These are phyloP conservation scores for Anthoscopus minutus DNA, from an alignment of 2,113 vertebrate species.

Conservation along the genomic window DNA sequence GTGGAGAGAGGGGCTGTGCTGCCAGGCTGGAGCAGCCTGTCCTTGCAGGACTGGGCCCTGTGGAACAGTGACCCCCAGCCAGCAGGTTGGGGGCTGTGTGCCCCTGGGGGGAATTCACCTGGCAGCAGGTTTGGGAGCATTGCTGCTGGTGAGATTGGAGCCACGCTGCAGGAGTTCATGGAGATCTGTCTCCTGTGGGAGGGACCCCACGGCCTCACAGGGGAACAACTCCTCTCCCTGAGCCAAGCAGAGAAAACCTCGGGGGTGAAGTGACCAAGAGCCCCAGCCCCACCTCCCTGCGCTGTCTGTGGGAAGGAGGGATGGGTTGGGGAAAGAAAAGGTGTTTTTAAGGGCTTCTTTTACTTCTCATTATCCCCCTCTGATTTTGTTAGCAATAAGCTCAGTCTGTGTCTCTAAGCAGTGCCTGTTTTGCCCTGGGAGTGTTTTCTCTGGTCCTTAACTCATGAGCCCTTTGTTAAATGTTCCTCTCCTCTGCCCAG, in stretches of 20 bases:
- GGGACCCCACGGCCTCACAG: not conserved
- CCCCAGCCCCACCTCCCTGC: not conserved
- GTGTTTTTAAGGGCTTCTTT: not conserved
- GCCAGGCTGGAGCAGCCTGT: too few relatives aligned
- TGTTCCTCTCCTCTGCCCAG: not conserved
- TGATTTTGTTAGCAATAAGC: not conserved
- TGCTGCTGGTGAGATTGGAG: not conserved
- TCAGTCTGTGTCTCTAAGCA: not conserved
- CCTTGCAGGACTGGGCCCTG: too few relatives aligned
- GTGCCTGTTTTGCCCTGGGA: not conserved
- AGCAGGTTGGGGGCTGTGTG: not conserved
- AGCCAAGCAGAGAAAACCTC: not conserved
- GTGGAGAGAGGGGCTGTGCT: too few relatives aligned
- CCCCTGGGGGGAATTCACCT: not conserved
- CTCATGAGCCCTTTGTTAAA: not conserved
- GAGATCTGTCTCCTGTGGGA: not conserved
- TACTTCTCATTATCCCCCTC: not conserved
- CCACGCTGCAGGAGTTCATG: not conserved
- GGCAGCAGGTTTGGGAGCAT: not conserved
- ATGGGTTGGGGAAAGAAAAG: not conserved
- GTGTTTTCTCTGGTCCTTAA: not conserved
- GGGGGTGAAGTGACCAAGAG: not conserved
- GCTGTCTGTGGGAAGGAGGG: not conserved
- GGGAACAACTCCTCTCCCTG: not conserved
- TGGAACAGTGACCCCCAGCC: not conserved